Base-by-base conservation (phyloP, 2,113 vertebrate genomes). In the Oreochromis tanganicae region DNA sequence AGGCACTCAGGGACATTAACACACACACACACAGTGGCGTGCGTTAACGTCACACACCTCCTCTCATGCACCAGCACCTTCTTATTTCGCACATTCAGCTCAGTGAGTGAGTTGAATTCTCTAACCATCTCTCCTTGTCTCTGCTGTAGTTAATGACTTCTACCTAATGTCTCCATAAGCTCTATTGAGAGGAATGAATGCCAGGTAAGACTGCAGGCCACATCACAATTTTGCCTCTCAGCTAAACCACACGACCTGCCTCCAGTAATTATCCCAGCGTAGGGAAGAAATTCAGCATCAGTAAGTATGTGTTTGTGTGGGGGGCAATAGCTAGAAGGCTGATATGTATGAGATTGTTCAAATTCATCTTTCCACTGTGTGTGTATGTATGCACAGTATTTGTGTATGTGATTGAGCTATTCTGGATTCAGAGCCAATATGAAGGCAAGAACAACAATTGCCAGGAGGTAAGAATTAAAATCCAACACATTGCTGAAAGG, bases 91-190 rank as follows among this genome's bases (percentile, higher is more conserved):
- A 11, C 81, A 84, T 84, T 89, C 73, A 89, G 79, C 89, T 88
- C 61, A 68, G 82, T 36, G 85, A 89, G 75, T 50, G 66, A 84
- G 85, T 41, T 84, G 87, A 68, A 87, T 81, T 89, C 68, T 54
- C 82, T 86, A 81, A 56, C 85, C 87, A 88, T 88, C 82, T 83
- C 87, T 87, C 85, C 87, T 93, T 85, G 88, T 93, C 92, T 91
- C 78, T 86, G 87, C 84, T 88, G 82, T 85, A 89, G 90, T 93
- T 92, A 94, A 94, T 94, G 91, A 88, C 91, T 93, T 93, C 91
- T 92, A 91, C 84, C 78, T 94, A 93, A 94, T 92, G 92, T 90
- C 89, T 95, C 92, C 89, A 94, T 93, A 86, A 94, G 89, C 90
- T 89, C 87, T 84, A 86, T 80, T 92, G 93, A 94, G 92, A 91